A percentile compares a stretch with the other conserved stretches of the same genome.
Evolutionary conservation across 2,797 vertebrate species (phyloP).

Genomic region (Gobionotothen gibberifrons): DNA sequence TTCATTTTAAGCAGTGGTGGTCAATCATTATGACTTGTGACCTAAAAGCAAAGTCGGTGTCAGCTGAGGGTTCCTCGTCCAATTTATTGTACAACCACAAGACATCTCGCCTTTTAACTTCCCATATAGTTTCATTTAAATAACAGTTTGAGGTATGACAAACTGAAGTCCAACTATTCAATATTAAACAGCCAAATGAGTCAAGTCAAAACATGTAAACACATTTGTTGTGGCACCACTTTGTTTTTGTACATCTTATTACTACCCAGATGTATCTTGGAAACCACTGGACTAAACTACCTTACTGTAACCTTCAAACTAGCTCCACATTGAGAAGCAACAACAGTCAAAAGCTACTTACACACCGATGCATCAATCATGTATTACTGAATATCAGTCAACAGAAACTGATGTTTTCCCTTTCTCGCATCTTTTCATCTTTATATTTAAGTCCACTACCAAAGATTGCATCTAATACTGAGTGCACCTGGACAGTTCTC

Average conservation of each 20-base stretch:
- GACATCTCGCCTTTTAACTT: no score
- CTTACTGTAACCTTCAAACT: not conserved
- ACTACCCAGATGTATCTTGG: not conserved
- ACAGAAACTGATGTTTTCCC: not conserved
- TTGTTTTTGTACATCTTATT: not conserved
- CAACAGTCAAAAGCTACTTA: not conserved
- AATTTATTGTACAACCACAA: not conserved
- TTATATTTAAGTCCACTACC: not conserved
- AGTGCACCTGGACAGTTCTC: conserved; percentile 34
- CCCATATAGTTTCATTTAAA: not conserved
- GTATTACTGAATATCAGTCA: not conserved
- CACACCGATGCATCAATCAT: not conserved
- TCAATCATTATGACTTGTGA: no score
- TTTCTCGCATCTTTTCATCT: not conserved
- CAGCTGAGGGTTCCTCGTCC: not conserved
- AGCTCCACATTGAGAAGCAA: not conserved
- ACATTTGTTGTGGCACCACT: not conserved
- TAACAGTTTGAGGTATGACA: not conserved
- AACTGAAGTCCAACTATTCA: not conserved
- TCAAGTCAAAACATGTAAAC: not conserved
- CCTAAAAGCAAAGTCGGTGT: not conserved
- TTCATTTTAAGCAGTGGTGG: not conserved
- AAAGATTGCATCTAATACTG: not conserved
- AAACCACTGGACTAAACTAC: no score
- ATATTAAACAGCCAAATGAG: not conserved